A percentile compares a stretch with the other conserved stretches of the same genome.
Conservation (phyloP, 2,113 vertebrate species). For the Galbula dea region DNA sequence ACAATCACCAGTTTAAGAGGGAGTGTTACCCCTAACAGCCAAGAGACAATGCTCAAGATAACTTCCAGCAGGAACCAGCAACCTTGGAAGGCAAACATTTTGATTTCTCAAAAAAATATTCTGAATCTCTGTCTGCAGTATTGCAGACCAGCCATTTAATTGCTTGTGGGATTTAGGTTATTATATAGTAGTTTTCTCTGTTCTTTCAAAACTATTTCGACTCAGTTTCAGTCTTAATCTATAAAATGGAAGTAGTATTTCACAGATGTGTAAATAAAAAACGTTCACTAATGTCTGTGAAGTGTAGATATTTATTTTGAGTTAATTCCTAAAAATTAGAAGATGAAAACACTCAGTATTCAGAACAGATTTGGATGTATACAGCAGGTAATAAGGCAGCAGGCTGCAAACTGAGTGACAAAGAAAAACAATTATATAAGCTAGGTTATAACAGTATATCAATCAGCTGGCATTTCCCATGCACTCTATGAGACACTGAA, state of each 20-base stretch:
- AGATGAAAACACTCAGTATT: background rate
- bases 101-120: background rate
- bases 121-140: background rate
- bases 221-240: background rate
- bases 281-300: background rate
- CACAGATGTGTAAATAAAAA: background rate
- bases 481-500: background rate
- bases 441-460: background rate
- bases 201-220: background rate
- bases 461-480: background rate
- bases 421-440: background rate
- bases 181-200: background rate
- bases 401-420: background rate
- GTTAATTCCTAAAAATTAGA: background rate
- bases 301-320: background rate
- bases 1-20: background rate
- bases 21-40: background rate
- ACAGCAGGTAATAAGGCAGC: background rate
- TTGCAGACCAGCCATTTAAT: background rate
- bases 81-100: background rate
- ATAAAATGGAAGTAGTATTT: background rate
- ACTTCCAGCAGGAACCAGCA: background rate
- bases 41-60: background rate
- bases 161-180: fast-evolving
- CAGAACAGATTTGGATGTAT: background rate